phyloP scores from a whole-genome alignment of 2,113 vertebrate genomes.

The Benitochromis conjunctus region DNA sequence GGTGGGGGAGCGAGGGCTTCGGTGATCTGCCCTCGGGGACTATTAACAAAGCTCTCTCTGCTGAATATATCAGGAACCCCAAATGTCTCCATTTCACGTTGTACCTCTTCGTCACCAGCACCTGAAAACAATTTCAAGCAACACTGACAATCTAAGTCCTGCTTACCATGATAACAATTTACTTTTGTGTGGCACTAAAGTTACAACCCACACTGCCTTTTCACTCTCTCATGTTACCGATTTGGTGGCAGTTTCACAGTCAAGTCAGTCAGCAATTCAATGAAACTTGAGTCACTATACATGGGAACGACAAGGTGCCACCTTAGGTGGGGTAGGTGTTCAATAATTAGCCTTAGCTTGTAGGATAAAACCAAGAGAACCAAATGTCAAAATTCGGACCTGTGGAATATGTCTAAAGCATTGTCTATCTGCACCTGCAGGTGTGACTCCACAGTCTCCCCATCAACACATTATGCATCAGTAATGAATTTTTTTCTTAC shows the following conservation, averaged over 20 bases:
- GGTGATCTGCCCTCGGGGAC: slow-evolving; percentile 3
- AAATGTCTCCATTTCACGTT: neutral
- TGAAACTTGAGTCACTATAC: neutral
- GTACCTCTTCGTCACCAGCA: slow-evolving; percentile 38
- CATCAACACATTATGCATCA: neutral
- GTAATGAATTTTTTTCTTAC: slow-evolving; percentile 32
- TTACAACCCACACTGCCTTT: neutral
- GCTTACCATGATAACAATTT: neutral
- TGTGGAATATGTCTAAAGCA: neutral
- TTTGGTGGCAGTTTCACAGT: too few species aligned
- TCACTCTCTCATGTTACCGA: too few species aligned
- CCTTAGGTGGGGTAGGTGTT: too few species aligned
- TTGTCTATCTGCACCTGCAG: neutral
- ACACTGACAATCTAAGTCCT: neutral
- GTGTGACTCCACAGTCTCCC: too few species aligned
- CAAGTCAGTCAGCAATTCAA: neutral
- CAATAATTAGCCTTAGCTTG: too few species aligned
- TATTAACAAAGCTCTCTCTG: neutral
- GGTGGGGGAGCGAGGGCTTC: neutral
- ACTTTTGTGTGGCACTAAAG: neutral
- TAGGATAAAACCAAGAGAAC: too few species aligned
- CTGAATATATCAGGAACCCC: slow-evolving; percentile 39
- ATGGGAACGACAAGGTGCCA: too few species aligned
- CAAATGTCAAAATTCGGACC: neutral
- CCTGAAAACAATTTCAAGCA: neutral